Conservation (phyloP, 2,888 invertebrate genomes). For the Hydropsyche betteni region DNA sequence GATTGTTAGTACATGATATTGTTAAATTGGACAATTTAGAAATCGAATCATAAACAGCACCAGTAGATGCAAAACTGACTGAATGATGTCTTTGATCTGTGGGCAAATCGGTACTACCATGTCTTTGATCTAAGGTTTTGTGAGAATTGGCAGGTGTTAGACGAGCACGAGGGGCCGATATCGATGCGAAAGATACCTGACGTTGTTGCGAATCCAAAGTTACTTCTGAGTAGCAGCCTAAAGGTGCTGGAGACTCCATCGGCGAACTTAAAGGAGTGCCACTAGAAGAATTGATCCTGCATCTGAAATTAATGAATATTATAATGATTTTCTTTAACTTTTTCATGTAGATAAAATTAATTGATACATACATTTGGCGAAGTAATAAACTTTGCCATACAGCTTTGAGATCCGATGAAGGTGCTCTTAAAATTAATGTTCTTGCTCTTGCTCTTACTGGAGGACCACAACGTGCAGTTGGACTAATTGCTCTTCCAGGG, state of each 20-base stretch:
- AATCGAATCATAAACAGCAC: constrained; percentile 49
- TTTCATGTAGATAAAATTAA: not conserved
- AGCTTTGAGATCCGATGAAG: constrained; percentile 84
- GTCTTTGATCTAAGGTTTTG: constrained; percentile 41
- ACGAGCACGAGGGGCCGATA: constrained; percentile 52
- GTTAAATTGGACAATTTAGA: constrained; percentile 49
- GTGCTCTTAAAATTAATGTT: constrained; percentile 79
- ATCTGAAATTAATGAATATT: constrained; percentile 66
- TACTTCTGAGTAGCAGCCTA: constrained; percentile 71
- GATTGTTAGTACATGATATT: constrained; percentile 34
- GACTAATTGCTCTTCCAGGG: constrained; percentile 73
- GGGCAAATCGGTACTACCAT: constrained; percentile 31
- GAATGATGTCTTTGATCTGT: constrained; percentile 47
- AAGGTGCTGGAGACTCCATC: constrained; percentile 82
- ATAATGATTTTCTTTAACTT: not conserved
- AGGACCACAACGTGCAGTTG: constrained; percentile 78
- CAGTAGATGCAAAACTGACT: constrained; percentile 50
- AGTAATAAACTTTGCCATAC: constrained; percentile 91
- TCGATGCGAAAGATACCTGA: constrained; percentile 69
- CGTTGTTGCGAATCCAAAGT: constrained; percentile 70
- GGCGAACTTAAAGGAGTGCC: constrained; percentile 84
- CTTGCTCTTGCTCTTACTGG: constrained; percentile 74
- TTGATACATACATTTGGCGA: constrained; percentile 79
- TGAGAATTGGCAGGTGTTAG: constrained; percentile 51
- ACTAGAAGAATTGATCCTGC: constrained; percentile 82